Conservation (phyloP, 2,113 vertebrate species). For the Talpa occidentalis region DNA sequence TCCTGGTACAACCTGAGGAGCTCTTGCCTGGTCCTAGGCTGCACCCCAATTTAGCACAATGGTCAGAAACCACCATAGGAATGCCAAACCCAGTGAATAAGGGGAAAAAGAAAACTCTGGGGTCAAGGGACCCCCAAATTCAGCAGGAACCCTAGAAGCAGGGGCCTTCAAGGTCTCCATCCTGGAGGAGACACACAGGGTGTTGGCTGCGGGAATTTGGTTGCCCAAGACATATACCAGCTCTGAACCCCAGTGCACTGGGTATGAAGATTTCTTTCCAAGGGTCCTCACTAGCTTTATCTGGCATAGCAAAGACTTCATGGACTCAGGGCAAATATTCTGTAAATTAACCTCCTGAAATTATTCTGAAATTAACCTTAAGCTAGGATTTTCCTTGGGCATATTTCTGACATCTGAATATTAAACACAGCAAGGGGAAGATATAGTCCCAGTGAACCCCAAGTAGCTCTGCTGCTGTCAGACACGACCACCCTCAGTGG, state of each 20-base stretch:
- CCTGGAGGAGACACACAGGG: not conserved
- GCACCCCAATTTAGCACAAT: too few species aligned
- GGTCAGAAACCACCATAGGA: not conserved
- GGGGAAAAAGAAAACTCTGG: not conserved
- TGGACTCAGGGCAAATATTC: not conserved
- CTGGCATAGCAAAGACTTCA: not conserved
- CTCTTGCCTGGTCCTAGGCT: too few species aligned
- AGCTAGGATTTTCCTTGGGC: not conserved
- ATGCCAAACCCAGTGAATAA: not conserved
- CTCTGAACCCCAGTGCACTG: not conserved
- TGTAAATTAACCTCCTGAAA: not conserved
- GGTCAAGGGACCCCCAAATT: not conserved
- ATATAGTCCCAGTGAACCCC: not conserved
- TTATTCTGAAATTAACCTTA: too few species aligned
- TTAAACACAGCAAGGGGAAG: not conserved
- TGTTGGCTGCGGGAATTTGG: accelerated
- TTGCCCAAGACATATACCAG: not conserved
- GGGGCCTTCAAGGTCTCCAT: accelerated
- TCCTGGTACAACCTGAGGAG: not conserved
- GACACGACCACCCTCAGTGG: too few species aligned
- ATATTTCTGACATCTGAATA: not conserved
- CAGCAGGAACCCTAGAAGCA: not conserved
- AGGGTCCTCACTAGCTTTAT: not conserved
- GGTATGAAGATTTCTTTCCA: not conserved
- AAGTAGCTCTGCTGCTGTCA: not conserved